These are phyloP conservation scores for Ctenosaura bakeri DNA, from an alignment of 2,797 vertebrate species.

Conservation along the genomic window DNA sequence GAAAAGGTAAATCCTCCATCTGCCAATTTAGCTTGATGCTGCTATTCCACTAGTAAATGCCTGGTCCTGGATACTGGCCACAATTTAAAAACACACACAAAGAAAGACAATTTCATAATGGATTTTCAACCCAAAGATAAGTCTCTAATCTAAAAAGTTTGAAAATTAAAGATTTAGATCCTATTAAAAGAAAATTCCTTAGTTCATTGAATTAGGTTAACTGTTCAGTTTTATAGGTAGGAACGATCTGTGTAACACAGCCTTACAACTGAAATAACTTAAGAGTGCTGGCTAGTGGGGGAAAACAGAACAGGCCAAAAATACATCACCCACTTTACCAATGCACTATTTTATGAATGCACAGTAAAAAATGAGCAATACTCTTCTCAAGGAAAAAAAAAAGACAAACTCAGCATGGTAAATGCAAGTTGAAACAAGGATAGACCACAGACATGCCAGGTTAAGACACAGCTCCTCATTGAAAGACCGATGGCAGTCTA, in stretches of 20 bases:
- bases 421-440: background rate
- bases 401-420: conserved; percentile 1
- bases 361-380: background rate
- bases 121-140: background rate
- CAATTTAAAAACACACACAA: background rate
- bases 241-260: background rate
- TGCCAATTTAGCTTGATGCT: too few relatives aligned
- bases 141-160: background rate
- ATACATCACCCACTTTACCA: background rate
- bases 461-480: background rate
- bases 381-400: background rate
- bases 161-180: background rate
- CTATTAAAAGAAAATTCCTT: background rate
- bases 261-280: background rate
- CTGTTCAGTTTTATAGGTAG: background rate
- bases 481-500: background rate
- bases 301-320: background rate
- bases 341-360: background rate
- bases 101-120: background rate
- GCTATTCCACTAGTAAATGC: too few relatives aligned
- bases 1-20: too few relatives aligned
- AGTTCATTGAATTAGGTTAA: background rate
- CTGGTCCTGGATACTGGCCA: too few relatives aligned
- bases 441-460: background rate
- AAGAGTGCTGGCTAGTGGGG: background rate